These are phyloP conservation scores for Druon quercuslanigerum DNA, from an alignment of 1,140 invertebrate genomes.

Conservation along the genomic window DNA sequence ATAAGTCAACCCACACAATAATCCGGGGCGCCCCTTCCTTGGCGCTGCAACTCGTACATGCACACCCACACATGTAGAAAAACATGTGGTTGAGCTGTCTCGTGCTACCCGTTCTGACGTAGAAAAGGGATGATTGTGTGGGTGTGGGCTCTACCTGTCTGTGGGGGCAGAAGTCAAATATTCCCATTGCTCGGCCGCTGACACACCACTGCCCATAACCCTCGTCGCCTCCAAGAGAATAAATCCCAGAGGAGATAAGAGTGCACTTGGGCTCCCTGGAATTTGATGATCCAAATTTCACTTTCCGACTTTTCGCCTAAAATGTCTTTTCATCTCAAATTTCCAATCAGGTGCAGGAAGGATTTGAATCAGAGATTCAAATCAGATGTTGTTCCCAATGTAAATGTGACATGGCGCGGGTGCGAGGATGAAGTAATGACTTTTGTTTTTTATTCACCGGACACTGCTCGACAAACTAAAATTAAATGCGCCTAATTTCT, in stretches of 20 bases:
- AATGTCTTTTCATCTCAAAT: too few relatives aligned
- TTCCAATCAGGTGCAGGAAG: too few relatives aligned
- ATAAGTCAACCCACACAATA: constrained; percentile 61
- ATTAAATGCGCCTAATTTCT: constrained; percentile 44
- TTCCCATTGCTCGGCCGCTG: constrained; percentile 58
- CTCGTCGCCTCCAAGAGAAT: constrained; percentile 8
- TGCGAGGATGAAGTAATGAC: constrained; percentile 34
- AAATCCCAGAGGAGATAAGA: background rate
- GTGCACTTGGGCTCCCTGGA: background rate
- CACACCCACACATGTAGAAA: constrained; percentile 36
- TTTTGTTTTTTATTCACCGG: background rate
- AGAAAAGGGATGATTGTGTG: background rate
- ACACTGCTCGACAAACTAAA: background rate
- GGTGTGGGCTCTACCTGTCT: constrained; percentile 50
- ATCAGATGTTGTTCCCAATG: too few relatives aligned
- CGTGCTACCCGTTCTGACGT: constrained; percentile 8
- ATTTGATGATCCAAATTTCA: background rate
- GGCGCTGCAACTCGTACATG: constrained; percentile 36
- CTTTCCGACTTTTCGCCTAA: background rate
- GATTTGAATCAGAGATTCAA: too few relatives aligned
- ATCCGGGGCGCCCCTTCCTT: constrained; percentile 35
- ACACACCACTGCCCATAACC: constrained; percentile 51
- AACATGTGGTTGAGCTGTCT: constrained; percentile 10
- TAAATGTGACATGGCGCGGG: too few relatives aligned
- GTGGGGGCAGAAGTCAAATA: constrained; percentile 70